phyloP scores from a whole-genome alignment of 2,113 vertebrate species.

The Thamnophis sirtalis region DNA sequence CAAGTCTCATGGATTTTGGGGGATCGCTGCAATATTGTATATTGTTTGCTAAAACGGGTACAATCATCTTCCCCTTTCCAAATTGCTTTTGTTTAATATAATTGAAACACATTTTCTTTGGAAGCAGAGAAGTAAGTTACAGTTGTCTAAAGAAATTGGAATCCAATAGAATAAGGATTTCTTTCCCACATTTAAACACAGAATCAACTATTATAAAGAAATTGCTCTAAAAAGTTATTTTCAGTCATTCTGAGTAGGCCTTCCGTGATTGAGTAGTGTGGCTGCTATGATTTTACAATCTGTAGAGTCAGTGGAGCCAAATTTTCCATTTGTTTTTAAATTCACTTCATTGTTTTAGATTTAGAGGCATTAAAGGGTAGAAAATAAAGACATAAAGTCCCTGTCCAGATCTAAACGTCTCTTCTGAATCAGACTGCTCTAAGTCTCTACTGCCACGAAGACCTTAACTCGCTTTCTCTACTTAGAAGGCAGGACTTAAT shows the following conservation, averaged over 20 bases:
- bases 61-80: background rate
- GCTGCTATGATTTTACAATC: background rate
- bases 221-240: background rate
- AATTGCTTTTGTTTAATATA: background rate
- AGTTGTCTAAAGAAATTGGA: background rate
- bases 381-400: background rate
- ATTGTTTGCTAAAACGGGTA: background rate
- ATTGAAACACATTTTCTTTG: background rate
- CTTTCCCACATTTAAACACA: background rate
- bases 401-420: background rate
- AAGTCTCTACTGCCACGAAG: background rate
- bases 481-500: background rate
- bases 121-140: background rate
- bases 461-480: background rate
- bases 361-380: background rate
- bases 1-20: background rate
- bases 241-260: background rate
- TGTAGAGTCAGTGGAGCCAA: background rate
- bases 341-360: background rate
- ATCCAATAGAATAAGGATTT: background rate
- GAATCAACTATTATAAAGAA: background rate
- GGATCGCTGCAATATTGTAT: background rate
- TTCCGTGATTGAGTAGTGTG: background rate
- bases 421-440: background rate
- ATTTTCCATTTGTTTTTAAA: background rate